Evolutionary conservation across 2,113 vertebrate genomes (phyloP).

Genomic region (Poeciliopsis turrubarensis): DNA sequence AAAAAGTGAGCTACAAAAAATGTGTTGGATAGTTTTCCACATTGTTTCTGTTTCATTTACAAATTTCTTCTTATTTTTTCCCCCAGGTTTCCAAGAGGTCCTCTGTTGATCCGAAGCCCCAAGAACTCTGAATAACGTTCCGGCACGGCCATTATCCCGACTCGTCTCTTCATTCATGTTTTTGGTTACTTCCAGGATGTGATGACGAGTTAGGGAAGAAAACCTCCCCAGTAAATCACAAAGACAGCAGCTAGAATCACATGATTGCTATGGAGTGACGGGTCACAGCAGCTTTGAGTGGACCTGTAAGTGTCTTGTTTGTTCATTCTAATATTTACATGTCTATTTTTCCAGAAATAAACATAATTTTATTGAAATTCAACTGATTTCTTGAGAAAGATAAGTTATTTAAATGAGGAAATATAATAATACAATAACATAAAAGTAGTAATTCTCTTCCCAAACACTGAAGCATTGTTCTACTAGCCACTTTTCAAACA

Average conservation of each 20-base stretch:
- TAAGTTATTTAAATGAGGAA: too few species aligned
- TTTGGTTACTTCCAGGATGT: constrained; percentile 47
- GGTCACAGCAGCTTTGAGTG: constrained; percentile 49
- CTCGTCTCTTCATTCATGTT: constrained; percentile 15
- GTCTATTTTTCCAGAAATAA: constrained; percentile 32
- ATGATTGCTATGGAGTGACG: constrained; percentile 59
- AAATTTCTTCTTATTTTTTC: constrained; percentile 9
- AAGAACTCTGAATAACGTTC: constrained; percentile 1
- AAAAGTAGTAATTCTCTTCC: constrained; percentile 9
- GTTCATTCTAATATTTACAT: constrained; percentile 35
- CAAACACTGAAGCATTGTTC: constrained; percentile 22
- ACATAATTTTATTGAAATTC: not conserved
- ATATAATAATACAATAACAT: constrained; percentile 1
- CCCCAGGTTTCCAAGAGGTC: constrained; percentile 32
- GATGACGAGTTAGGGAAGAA: constrained; percentile 25
- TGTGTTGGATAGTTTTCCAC: not conserved
- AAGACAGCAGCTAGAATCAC: constrained; percentile 22
- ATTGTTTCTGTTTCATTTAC: not conserved
- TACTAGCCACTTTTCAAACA: too few species aligned
- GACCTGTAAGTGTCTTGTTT: constrained; percentile 65
- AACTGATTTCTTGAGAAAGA: too few species aligned
- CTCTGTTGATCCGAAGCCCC: constrained; percentile 22
- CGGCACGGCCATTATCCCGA: not conserved
- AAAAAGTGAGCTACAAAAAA: not conserved
- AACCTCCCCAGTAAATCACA: constrained; percentile 12